Evolutionary conservation across 2,113 vertebrate genomes (phyloP).

Genomic region (Dunckerocampus dactyliophorus): DNA sequence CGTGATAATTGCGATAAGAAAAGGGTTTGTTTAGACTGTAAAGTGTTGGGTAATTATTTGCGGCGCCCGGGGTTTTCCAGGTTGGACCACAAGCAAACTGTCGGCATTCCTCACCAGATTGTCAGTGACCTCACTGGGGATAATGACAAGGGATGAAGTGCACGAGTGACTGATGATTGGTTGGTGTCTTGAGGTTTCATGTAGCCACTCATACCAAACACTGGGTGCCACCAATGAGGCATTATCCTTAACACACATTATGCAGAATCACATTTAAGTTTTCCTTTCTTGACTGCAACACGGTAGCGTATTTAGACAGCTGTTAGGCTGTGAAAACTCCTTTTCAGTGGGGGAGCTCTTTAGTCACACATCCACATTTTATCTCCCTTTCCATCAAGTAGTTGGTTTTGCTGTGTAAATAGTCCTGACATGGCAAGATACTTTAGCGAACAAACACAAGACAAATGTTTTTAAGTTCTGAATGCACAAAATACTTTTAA

Average conservation of each 20-base stretch:
- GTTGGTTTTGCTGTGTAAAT: slow-evolving; percentile 43
- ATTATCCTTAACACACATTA: no score
- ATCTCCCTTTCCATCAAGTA: slow-evolving; percentile 40
- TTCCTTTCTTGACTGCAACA: slow-evolving; percentile 26
- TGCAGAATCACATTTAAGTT: neutral
- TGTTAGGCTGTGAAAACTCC: slow-evolving; percentile 44
- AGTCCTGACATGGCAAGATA: slow-evolving; percentile 10
- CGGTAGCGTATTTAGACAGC: slow-evolving; percentile 59
- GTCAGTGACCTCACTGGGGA: slow-evolving; percentile 48
- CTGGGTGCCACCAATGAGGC: neutral
- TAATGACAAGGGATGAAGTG: slow-evolving; percentile 56
- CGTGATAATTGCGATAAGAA: slow-evolving; percentile 5
- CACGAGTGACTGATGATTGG: slow-evolving; percentile 20
- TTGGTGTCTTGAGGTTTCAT: neutral
- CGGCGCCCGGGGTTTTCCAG: slow-evolving; percentile 47
- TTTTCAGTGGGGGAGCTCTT: slow-evolving; percentile 27
- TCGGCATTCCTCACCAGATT: slow-evolving; percentile 34
- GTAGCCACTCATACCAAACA: neutral
- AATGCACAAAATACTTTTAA: no score
- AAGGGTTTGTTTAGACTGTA: slow-evolving; percentile 15
- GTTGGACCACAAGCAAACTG: slow-evolving; percentile 46
- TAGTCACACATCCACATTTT: slow-evolving; percentile 34
- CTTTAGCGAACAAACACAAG: neutral
- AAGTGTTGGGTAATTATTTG: slow-evolving; percentile 38
- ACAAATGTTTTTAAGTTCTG: no score